A percentile compares a stretch with the other conserved stretches of the same genome.
Conservation (phyloP, 2,113 vertebrate species). For the Tyto alba region DNA sequence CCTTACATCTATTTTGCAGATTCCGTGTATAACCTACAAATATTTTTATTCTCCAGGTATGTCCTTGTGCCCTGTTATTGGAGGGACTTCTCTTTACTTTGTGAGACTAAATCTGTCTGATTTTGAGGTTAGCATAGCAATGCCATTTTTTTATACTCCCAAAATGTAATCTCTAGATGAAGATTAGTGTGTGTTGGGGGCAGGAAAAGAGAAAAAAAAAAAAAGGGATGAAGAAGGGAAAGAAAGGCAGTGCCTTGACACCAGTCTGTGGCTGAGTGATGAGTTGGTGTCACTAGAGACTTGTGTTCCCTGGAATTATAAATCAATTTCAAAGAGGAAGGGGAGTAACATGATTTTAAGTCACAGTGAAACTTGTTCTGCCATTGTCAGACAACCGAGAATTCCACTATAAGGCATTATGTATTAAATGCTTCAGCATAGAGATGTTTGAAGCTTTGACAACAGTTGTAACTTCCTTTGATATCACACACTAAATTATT, state of each 20-base stretch:
- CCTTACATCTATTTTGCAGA: neutral
- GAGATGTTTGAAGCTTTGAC: neutral
- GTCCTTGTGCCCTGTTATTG: neutral
- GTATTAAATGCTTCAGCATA: neutral
- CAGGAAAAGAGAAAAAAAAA: neutral
- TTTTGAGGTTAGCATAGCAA: neutral
- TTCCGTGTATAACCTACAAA: neutral
- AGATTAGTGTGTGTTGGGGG: neutral
- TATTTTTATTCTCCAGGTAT: neutral
- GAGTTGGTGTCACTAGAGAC: neutral
- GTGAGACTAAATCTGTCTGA: neutral
- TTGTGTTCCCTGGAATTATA: neutral
- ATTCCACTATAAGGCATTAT: neutral
- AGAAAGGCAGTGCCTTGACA: neutral
- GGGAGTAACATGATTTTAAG: neutral
- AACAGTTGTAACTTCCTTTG: neutral
- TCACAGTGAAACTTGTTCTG: neutral
- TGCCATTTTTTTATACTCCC: neutral
- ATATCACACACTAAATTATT: neutral
- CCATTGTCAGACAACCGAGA: neutral
- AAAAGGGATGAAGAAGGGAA: too few species aligned
- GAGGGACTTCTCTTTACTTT: neutral
- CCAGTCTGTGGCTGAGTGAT: neutral
- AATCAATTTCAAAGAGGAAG: neutral
- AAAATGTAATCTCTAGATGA: neutral